Base-by-base conservation (phyloP, 2,113 vertebrate species). In the Clarias batrachus region DNA sequence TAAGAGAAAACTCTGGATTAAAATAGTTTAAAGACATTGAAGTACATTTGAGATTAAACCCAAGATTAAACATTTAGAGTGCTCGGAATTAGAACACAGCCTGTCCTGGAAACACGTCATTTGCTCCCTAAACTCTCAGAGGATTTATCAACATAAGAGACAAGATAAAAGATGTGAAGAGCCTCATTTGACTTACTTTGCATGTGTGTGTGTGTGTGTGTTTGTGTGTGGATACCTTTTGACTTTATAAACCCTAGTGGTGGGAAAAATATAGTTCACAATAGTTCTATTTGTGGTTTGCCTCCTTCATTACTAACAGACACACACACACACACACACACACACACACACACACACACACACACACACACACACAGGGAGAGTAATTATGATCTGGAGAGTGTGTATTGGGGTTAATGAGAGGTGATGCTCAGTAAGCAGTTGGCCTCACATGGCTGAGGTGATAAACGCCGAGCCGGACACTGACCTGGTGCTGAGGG, bases 401-500 rank as follows among this genome's bases (percentile, higher is more conserved):
- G 86, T 89, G 89, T 87, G 89, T 27, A 17, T 93, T 91, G 90
- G 88, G 92, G 93, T 93, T 94, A 93, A 94, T 93, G 91, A 93
- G 90, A 91, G 92, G 89, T 93, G 92, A 91, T 81, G 91, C 30
- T 92, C 91, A 89, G 91, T 89, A 88, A 92, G 89, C 86, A 86
- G 63, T 82, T 65, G 88, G 88, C 89, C 89, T 91, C 91, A 84
- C 88, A 86, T 80, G 66, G 80, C 77, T 89, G 62, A 59, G 81
- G 79, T 73, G 74, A 68, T 48, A 66, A 33, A 14, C 33, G 81
- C 30, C 25, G 30, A 81, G 54, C 63, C 60, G 37, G 80, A 86
- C 33, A 73, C 83, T 93, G 94, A 96, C 95, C 95, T 96, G 94
- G 94, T 92, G 94, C 92, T 94, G 93, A 93, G 92, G 94, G 94